Evolutionary conservation across 2,113 vertebrate genomes (phyloP), one percentile per base, ranked within the genome.

Genomic region (Ochotona curzoniae): DNA sequence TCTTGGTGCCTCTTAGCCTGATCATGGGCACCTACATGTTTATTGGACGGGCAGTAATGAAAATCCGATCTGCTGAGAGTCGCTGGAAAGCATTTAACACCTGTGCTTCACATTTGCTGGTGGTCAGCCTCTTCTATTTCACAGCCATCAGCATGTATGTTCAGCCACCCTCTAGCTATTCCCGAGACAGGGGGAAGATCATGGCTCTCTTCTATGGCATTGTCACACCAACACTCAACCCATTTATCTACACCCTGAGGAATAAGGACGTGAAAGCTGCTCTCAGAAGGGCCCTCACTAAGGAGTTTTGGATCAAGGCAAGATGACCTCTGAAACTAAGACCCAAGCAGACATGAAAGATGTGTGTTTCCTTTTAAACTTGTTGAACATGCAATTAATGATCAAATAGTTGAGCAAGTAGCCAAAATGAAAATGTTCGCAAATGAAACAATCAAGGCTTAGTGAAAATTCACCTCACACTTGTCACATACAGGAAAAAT

Each of bases 201-300:
- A 78, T 97, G 9, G 97, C 96, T 85, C 89, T 94, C 35, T 97
- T 98, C 54, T 97, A 95, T 75, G 97, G 94, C 1, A 30, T 98
- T 13, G n/a, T 98, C 54, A 97, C 96, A 7, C 96, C 98, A 57
- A 80, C 97, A 35, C 64, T 98, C 92, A 98, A 98, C 54, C 97
- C 97, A 13, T 98, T 98, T 89, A 96, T 98, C 90, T 98, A 97
- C 30, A 97, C 97, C 1, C 90, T 98, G 66, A 97, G 98, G n/a
- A 98, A 97, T 67, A 95, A 97, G 60, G 97, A 98, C 44, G 97
- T 98, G 73, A 97, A 97, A 61, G 84, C 97, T 3, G 95, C 96
- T 5, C 83, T 97, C 8, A 85, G 69, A 66, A 94, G 87, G n/a
- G 67, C 47, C 64, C 63, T 95, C 54, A 96, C 73, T 0, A 94